A percentile compares a stretch with the other conserved stretches of the same genome.
Conservation (phyloP, 2,888 invertebrate species). For the Minunthozetes semirufus region DNA sequence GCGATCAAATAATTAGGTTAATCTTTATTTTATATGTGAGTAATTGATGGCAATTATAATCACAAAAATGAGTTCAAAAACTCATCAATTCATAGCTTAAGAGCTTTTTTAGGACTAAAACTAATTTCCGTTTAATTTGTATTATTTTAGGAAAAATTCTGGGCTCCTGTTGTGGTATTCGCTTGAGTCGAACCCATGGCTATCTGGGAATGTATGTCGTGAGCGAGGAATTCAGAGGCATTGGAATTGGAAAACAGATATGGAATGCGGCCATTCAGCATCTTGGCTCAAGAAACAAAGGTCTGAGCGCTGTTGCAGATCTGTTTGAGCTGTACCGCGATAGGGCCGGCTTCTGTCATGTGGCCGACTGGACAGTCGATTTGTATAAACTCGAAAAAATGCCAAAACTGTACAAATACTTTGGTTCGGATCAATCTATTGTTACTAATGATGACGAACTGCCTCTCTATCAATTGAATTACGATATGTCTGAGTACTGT, state of each 20-base stretch:
- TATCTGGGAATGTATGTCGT: constrained; percentile 43
- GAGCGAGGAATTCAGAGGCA: constrained; percentile 37
- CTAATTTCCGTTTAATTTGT: background rate
- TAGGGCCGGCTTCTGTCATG: constrained; percentile 39
- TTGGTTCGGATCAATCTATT: constrained; percentile 7
- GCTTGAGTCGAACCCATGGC: constrained; percentile 40
- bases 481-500: constrained; percentile 14
- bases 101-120: background rate
- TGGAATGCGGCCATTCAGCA: constrained; percentile 41
- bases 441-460: background rate
- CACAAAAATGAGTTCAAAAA: too few relatives aligned
- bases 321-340: constrained; percentile 40
- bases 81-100: background rate
- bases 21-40: too few relatives aligned
- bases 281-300: constrained; percentile 40
- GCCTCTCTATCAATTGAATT: background rate
- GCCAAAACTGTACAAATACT: constrained; percentile 21
- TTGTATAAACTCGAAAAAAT: constrained; percentile 36
- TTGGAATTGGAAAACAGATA: constrained; percentile 41
- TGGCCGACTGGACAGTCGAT: constrained; percentile 42
- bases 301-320: constrained; percentile 40
- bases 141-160: constrained; percentile 37
- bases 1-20: too few relatives aligned
- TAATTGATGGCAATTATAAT: too few relatives aligned
- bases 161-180: constrained; percentile 41